Conservation (phyloP, 2,888 invertebrate genomes). For the Folsomia candida region DNA sequence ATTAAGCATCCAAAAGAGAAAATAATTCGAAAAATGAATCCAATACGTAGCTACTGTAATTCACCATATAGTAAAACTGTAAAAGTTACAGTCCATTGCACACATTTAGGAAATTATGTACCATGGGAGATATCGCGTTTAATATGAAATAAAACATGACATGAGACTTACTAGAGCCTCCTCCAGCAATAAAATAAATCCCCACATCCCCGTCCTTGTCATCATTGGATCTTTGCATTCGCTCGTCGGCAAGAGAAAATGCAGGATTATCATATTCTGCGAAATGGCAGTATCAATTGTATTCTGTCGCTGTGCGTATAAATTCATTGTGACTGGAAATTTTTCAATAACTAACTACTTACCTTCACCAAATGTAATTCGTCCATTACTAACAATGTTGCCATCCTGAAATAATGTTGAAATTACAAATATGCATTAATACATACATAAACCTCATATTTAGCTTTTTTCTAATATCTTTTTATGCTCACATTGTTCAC, state of each 20-base stretch:
- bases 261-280: constrained; percentile 50
- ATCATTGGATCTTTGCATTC: constrained; percentile 36
- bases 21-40: too few relatives aligned
- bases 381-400: constrained; percentile 26
- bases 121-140: too few relatives aligned
- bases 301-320: background rate
- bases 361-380: constrained; percentile 37
- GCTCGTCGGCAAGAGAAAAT: constrained; percentile 49
- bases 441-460: background rate
- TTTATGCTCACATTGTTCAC: constrained; percentile 23
- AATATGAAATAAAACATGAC: too few relatives aligned
- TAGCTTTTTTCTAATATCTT: background rate
- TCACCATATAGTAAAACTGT: too few relatives aligned
- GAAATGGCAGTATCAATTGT: too few relatives aligned
- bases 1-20: too few relatives aligned
- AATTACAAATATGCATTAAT: too few relatives aligned
- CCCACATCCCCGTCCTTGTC: constrained; percentile 65
- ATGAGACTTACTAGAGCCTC: constrained; percentile 74
- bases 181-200: constrained; percentile 79
- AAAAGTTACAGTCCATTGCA: too few relatives aligned
- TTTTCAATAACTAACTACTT: background rate
- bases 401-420: constrained; percentile 24
- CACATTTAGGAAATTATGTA: too few relatives aligned
- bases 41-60: too few relatives aligned
- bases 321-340: too few relatives aligned